These are phyloP conservation scores for Zosterops hypoxanthus DNA, from an alignment of 2,113 vertebrate species.

Conservation along the genomic window DNA sequence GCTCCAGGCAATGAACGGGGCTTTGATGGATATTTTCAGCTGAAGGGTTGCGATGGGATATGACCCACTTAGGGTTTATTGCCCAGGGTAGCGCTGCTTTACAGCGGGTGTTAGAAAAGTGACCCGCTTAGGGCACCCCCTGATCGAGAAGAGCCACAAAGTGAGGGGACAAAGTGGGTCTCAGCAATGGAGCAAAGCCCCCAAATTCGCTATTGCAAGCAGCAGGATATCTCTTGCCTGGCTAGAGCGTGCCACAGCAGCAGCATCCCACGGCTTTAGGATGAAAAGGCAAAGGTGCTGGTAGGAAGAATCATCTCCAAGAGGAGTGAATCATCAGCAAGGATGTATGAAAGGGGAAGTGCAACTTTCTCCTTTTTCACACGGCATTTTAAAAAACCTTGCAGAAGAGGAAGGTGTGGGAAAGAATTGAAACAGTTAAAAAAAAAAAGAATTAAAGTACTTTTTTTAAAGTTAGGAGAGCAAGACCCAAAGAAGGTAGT, in stretches of 20 bases:
- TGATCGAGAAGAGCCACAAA: neutral
- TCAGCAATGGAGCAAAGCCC: neutral
- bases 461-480: neutral
- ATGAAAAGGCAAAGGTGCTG: neutral
- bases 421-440: neutral
- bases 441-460: no score
- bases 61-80: rapidly evolving
- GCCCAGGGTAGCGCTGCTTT: neutral
- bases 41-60: rapidly evolving
- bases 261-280: no score
- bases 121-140: rapidly evolving
- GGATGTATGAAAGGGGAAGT: neutral
- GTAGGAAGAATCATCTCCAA: neutral
- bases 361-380: slow-evolving; percentile 25
- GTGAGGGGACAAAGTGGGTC: neutral
- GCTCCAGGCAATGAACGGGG: rapidly evolving
- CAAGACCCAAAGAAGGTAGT: neutral
- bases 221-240: neutral
- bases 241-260: no score
- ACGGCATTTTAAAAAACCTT: neutral
- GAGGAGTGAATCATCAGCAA: no score
- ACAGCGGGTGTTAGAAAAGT: rapidly evolving
- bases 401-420: neutral
- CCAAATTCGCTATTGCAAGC: rapidly evolving
- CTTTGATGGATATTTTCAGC: neutral